Conservation (phyloP, 2,888 invertebrate species). For the Cordilura impudica region DNA sequence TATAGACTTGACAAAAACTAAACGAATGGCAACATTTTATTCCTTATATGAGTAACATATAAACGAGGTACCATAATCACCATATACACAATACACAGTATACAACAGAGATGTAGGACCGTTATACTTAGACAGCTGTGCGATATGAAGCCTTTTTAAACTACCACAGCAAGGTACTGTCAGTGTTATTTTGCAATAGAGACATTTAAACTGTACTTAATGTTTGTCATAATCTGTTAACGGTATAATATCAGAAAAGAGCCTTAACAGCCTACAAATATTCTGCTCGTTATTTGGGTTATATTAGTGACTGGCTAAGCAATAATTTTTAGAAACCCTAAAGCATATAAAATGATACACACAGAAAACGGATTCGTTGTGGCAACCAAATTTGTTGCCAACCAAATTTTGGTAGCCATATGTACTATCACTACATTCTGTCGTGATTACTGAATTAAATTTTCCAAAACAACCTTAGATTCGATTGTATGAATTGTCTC, state of each 20-base stretch:
- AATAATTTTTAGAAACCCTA: too few relatives aligned
- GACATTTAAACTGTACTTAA: conserved; percentile 23
- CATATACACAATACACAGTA: not conserved
- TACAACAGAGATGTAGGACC: not conserved
- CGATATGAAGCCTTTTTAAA: not conserved
- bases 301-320: too few relatives aligned
- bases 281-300: not conserved
- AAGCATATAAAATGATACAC: too few relatives aligned
- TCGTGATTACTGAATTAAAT: too few relatives aligned
- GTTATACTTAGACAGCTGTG: conserved; percentile 1
- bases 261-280: not conserved
- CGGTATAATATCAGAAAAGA: not conserved
- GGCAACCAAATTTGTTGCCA: too few relatives aligned
- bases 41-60: conserved; percentile 2
- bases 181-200: not conserved
- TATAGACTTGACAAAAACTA: not conserved
- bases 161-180: not conserved
- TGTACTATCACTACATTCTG: too few relatives aligned
- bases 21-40: conserved; percentile 4
- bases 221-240: not conserved
- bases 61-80: not conserved
- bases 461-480: too few relatives aligned
- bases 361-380: too few relatives aligned
- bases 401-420: too few relatives aligned
- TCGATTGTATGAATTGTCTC: too few relatives aligned